Base-by-base conservation (phyloP, 2,888 invertebrate species). In the Dorcus hopei region DNA sequence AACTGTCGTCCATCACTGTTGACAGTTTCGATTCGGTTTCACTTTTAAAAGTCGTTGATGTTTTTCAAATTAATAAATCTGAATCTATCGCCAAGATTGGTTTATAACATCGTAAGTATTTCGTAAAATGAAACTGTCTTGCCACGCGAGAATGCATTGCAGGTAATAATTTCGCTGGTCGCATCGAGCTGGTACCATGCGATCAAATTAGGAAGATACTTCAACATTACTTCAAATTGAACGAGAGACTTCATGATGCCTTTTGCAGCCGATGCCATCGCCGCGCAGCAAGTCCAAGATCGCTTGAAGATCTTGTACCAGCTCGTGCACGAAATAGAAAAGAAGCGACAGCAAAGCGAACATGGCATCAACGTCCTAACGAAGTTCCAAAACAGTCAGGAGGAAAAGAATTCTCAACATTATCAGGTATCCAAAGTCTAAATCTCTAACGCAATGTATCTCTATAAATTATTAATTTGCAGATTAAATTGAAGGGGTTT, bases 291-390 rank as follows among this genome's bases (percentile, higher is more conserved):
- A 68, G 77, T 84, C 9, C 79, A 93, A 86, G 95, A 95, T 67
- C 85, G 93, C 14, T 78, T 95, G 16, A 88, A 91, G 72, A 85
- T 88, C 4, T 80, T 95, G 9, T 89, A 91, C 68, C 82, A 86
- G 47, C 77, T 92, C 8, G 85, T 94, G 40, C 89, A 90, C 74
- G 90, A 93, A 54, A 88, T 95, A 66, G 93, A 94, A 75, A 85
- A 85, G 51, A 93, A 92, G 72, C 83, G 94, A 53, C 81, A 83
- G n/a, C 83, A 87, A 48, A 90, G 90, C 69, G 94, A 95, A 72
- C 87, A 87, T 55, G 93, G 91, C 56, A 83, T 95, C 56, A 87
- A 87, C 52, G 87, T 88, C 58, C 87, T 96, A 61, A 80, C 88
- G 7, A 88, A 91, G 72, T 88, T 90, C 2, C 91, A 93, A 52